Conservation (phyloP, 2,113 vertebrate species). For the Ariopsis seemanni region DNA sequence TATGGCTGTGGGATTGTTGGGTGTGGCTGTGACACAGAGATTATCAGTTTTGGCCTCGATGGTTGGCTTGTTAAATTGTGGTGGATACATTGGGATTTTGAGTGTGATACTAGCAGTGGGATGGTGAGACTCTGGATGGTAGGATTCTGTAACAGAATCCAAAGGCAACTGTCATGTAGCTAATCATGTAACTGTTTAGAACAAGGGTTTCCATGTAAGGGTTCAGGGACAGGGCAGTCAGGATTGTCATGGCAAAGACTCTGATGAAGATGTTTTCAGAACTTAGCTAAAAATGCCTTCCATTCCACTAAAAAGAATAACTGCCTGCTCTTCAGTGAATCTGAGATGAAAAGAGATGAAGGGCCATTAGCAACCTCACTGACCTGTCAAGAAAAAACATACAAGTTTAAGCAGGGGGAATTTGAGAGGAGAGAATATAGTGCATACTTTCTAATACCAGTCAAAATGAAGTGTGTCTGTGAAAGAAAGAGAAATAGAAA, state of each 20-base stretch:
- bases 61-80: background rate
- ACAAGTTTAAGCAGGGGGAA: background rate
- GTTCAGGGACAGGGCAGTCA: background rate
- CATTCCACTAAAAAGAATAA: background rate
- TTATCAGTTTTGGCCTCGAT: background rate
- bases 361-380: background rate
- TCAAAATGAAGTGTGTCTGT: background rate
- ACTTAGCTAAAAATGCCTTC: background rate
- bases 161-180: too few relatives aligned
- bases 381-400: slow-evolving; percentile 4
- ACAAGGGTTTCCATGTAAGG: background rate
- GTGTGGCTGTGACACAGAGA: background rate
- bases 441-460: background rate
- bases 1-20: background rate
- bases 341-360: too few relatives aligned
- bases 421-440: background rate
- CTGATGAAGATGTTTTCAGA: background rate
- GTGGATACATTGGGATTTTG: background rate
- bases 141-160: background rate
- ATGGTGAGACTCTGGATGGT: background rate
- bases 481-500: background rate
- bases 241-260: background rate
- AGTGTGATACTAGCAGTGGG: background rate
- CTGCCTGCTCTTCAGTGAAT: background rate
- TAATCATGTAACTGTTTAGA: background rate